Conservation (phyloP, 1,140 invertebrate species). For the Papilio polyxenes region DNA sequence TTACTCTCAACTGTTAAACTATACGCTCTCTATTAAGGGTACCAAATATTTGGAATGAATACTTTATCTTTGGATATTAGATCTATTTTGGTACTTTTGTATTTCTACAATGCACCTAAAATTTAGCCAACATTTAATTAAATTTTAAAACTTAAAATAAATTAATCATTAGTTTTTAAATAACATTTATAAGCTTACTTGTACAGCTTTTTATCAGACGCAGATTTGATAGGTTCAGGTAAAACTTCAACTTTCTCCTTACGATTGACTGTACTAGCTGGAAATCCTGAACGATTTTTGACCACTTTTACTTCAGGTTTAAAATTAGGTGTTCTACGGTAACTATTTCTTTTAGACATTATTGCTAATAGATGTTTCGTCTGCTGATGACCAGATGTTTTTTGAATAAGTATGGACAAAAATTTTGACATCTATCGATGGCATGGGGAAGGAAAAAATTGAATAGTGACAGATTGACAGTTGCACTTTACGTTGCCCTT, state of each 20-base stretch:
- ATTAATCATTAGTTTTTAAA: background rate
- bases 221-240: conserved; percentile 71
- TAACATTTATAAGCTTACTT: conserved; percentile 60
- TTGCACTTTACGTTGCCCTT: background rate
- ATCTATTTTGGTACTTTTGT: background rate
- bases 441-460: conserved; percentile 25
- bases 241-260: conserved; percentile 72
- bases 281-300: conserved; percentile 49
- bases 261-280: conserved; percentile 46
- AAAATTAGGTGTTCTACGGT: conserved; percentile 67
- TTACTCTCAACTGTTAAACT: background rate
- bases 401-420: conserved; percentile 71
- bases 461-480: background rate
- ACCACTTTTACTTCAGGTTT: conserved; percentile 67
- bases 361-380: conserved; percentile 49
- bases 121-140: background rate
- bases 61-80: background rate
- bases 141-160: background rate
- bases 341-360: conserved; percentile 74
- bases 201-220: conserved; percentile 75
- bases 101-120: background rate
- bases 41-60: background rate
- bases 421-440: conserved; percentile 75
- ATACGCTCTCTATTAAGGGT: background rate
- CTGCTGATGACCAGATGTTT: conserved; percentile 61